Conservation (phyloP, 2,888 invertebrate genomes). For the Ennomos quercinarius region DNA sequence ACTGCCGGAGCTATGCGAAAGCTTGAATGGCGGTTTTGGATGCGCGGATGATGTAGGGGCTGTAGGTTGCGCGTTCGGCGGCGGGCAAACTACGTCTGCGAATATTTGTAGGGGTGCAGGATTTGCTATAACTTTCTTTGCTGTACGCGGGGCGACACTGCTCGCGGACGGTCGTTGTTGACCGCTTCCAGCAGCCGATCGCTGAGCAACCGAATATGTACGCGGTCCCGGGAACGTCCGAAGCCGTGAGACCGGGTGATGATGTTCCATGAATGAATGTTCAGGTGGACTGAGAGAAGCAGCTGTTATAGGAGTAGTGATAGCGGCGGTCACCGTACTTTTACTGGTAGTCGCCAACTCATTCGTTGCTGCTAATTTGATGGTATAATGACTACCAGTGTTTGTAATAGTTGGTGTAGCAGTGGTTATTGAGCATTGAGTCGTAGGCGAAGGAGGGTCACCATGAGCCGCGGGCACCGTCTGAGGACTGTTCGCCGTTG, state of each 20-base stretch:
- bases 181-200: conserved; percentile 4
- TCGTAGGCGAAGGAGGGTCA: not conserved
- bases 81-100: conserved; percentile 21
- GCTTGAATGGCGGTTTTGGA: conserved; percentile 3
- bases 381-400: conserved; percentile 11
- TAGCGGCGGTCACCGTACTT: conserved; percentile 8
- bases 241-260: not conserved
- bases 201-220: conserved; percentile 17
- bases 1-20: conserved; percentile 8
- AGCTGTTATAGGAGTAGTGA: conserved; percentile 15
- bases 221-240: conserved; percentile 35
- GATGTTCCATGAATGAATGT: conserved; percentile 15
- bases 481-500: not conserved
- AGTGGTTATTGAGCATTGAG: conserved; percentile 1
- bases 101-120: conserved; percentile 22
- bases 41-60: not conserved
- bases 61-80: conserved; percentile 4
- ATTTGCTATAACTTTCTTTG: conserved; percentile 12
- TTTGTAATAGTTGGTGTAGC: conserved; percentile 9
- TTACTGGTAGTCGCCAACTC: not conserved
- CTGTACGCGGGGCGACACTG: conserved; percentile 9
- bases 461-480: not conserved
- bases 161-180: conserved; percentile 4
- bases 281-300: conserved; percentile 3
- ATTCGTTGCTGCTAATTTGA: conserved; percentile 13